Evolutionary conservation across 2,113 vertebrate genomes (phyloP).

Genomic region (Gambusia affinis): DNA sequence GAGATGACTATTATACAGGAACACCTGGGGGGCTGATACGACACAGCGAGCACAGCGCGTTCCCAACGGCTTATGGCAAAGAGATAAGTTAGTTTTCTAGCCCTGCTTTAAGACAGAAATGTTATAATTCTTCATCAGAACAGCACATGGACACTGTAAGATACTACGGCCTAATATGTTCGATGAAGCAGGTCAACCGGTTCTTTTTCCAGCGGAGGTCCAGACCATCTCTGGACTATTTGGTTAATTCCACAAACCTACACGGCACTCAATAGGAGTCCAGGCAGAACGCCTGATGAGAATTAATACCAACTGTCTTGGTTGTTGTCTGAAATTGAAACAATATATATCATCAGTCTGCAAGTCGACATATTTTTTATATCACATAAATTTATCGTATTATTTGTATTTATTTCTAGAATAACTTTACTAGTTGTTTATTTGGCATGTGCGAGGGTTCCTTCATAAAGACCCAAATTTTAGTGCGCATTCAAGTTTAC

Average conservation of each 20-base stretch:
- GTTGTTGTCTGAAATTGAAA: neutral
- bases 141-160: neutral
- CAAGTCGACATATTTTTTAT: rapidly evolving
- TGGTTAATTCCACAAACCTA: constrained; percentile 48
- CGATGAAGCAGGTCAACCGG: neutral
- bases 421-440: neutral
- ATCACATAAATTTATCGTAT: rapidly evolving
- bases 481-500: constrained; percentile 2
- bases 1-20: neutral
- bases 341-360: neutral
- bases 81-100: constrained; percentile 40
- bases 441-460: constrained; percentile 14
- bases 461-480: constrained; percentile 20
- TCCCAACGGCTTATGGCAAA: constrained; percentile 53
- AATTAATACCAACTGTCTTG: neutral
- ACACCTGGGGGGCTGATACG: neutral
- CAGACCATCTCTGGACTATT: constrained; percentile 42
- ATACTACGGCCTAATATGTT: neutral
- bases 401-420: neutral
- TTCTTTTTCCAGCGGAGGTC: constrained; percentile 13
- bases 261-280: constrained; percentile 45
- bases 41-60: constrained; percentile 54
- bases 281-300: constrained; percentile 48
- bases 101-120: neutral
- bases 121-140: constrained; percentile 24